Base-by-base conservation (phyloP, 2,888 invertebrate species). In the Agonopterix heracliana region DNA sequence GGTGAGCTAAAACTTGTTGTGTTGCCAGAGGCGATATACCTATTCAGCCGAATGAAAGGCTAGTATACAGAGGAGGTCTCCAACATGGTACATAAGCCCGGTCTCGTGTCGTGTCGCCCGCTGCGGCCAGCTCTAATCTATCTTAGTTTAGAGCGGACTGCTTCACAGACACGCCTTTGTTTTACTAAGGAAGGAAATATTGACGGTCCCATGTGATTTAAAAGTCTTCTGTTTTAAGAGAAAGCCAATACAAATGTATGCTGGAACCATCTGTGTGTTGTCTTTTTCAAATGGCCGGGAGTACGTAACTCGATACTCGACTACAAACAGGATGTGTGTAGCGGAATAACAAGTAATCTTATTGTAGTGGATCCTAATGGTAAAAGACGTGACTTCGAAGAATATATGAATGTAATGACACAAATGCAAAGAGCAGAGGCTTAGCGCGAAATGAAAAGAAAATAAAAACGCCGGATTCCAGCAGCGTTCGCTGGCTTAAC, bases 151-250 rank as follows among this genome's bases (percentile, higher is more conserved):
- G 73, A 76, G 70, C 63, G 65, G 64, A 60, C 71, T 64, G 66
- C 66, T 64, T 61, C 63, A 66, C 74, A 78, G 73, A 77, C 73
- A 75, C 66, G 68, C 71, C 71, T 78, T 73, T 75, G 74, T 84
- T 78, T 81, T 79, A 76, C 76, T 70, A 68, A 65, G 68, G 72
- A 80, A 83, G 78, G 78, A 83, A 82, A 85, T 84, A 86, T 84
- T 74, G 84, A 83, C 76, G 76, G 77, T 81, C 81, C 71, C 81
- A 63, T 72, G 81, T 75, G 85, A 83, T 83, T 85, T 80, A 80
- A 83, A 84, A 79, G 77, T 81, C 75, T 81, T 75, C 75, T 79
- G 79, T 87, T 88, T 85, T 83, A 82, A 85, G 77, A 84, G 85
- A 83, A 86, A 85, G 75, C 77, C 73, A 82, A 86, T 81, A 84